Conservation (phyloP, 2,888 invertebrate genomes). For the Drosophila borborema region DNA sequence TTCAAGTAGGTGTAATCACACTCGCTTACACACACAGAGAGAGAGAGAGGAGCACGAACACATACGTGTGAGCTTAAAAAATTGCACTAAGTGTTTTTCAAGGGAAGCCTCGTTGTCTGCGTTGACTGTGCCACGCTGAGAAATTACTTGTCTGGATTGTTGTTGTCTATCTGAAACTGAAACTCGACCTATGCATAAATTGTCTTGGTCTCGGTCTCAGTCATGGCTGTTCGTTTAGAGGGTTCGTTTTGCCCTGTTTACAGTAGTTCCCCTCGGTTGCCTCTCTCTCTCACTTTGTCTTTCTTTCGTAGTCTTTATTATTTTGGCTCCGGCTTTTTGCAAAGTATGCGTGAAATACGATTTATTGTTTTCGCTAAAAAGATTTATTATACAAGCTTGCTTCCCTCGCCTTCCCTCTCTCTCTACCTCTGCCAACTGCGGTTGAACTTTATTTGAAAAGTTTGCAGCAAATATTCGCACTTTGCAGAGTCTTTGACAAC, state of each 20-base stretch:
- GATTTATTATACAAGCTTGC: conserved; percentile 68
- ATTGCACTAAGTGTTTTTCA: conserved; percentile 74
- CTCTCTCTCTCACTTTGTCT: conserved; percentile 16
- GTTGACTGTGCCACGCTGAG: conserved; percentile 60
- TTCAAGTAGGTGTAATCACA: conserved; percentile 79
- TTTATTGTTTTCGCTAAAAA: conserved; percentile 79
- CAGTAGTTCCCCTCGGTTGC: conserved; percentile 2
- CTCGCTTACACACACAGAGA: conserved; percentile 39
- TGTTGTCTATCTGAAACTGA: conserved; percentile 43
- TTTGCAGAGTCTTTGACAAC: conserved; percentile 12
- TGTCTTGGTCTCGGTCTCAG: conserved; percentile 50
- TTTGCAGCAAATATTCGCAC: conserved; percentile 56
- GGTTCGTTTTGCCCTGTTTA: conserved; percentile 42
- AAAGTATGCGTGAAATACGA: conserved; percentile 77
- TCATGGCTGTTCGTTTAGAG: conserved; percentile 34
- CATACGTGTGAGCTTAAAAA: conserved; percentile 54
- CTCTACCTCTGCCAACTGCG: conserved; percentile 33
- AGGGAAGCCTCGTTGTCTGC: conserved; percentile 55
- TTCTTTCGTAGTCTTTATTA: conserved; percentile 45
- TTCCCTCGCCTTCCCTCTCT: neutral
- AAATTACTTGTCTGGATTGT: conserved; percentile 61
- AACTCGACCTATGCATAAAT: conserved; percentile 72
- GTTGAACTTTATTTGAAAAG: conserved; percentile 73
- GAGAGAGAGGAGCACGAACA: conserved; percentile 13
- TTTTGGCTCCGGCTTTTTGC: conserved; percentile 58